Evolutionary conservation across 2,797 vertebrate species (phyloP), one percentile per base, ranked within the genome.

Genomic region (Pseudochaenichthys georgianus): DNA sequence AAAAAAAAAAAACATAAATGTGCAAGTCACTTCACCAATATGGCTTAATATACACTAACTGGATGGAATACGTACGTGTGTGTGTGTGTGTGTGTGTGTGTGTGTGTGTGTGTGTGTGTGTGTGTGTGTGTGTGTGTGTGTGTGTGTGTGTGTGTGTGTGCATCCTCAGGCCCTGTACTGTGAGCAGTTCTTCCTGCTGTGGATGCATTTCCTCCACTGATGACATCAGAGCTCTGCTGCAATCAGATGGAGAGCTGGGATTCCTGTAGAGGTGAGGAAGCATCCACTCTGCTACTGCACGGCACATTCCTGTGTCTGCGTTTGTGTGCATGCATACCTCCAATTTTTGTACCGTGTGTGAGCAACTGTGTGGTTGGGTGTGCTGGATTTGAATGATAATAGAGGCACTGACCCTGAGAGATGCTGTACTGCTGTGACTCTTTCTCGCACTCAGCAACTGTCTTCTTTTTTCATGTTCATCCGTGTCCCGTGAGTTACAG

Each of bases 381-480:
- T 21, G 57, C 60, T 66, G 64, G 68, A 89, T 92, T 89, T 92
- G 77, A 92, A 92, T 91, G 73, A 92, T 89, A 91, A 92, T 82
- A 77, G 85, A 88, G 51, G 75, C 82, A 71, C 77, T 89, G 91
- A 91, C 86, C 91, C 89, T 80, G 80, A 85, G 82, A 91, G 84
- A 80, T 69, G 81, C 77, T 86, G 86, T 81, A 90, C 81, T 66
- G 79, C 85, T 74, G 76, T 74, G 78, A 85, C 87, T 82, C 65
- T 78, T 81, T 84, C 78, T 83, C 80, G 80, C 83, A 67, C 73
- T 67, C 83, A 74, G 70, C 81, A 81, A 71, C 54, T 46, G 46
- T 50, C 48, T 83, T 74, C 82, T 72, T 57, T 80, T 66, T 60
- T 84, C 69, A 84, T 81, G 82, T 83, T 86, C 81, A 64, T 72